phyloP scores from a whole-genome alignment of 2,888 invertebrate species.

The Xiphydria camelus region DNA sequence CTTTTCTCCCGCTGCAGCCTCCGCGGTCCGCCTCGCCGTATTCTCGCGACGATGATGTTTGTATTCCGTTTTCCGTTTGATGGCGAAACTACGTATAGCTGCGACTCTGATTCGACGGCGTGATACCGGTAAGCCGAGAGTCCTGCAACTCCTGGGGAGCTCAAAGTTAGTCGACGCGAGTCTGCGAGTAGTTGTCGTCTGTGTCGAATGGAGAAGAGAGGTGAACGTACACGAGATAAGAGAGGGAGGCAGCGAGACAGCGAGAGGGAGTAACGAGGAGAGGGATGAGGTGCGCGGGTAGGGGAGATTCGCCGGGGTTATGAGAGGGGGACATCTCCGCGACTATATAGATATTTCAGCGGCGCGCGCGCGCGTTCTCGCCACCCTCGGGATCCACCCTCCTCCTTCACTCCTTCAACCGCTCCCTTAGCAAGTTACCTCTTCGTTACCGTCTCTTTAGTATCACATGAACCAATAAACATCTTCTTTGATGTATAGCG shows the following conservation, averaged over 20 bases:
- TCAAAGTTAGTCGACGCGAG: conserved; percentile 57
- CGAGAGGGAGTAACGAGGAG: conserved; percentile 15
- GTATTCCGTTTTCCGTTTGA: conserved; percentile 51
- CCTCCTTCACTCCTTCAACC: conserved; percentile 48
- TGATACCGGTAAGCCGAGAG: conserved; percentile 40
- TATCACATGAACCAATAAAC: conserved; percentile 61
- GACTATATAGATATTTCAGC: conserved; percentile 41
- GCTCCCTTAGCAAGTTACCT: conserved; percentile 54
- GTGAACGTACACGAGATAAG: conserved; percentile 8
- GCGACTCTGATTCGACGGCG: conserved; percentile 49
- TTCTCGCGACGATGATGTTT: conserved; percentile 39
- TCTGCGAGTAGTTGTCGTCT: conserved; percentile 44
- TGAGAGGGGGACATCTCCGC: conserved; percentile 25
- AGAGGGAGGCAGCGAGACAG: conserved; percentile 20
- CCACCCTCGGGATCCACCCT: conserved; percentile 24
- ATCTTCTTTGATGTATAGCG: conserved; percentile 62
- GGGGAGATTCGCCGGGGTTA: too few species aligned
- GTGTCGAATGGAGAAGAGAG: conserved; percentile 15
- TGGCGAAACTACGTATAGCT: conserved; percentile 51
- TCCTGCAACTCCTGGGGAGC: conserved; percentile 47
- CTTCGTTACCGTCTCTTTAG: conserved; percentile 60
- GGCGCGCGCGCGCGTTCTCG: too few species aligned
- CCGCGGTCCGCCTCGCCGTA: background rate
- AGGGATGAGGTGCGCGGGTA: too few species aligned
- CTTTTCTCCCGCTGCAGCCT: background rate